A percentile compares a stretch with the other conserved stretches of the same genome.
Evolutionary conservation across 2,113 vertebrate species (phyloP).

Genomic region (Phalacrocorax pelagicus): DNA sequence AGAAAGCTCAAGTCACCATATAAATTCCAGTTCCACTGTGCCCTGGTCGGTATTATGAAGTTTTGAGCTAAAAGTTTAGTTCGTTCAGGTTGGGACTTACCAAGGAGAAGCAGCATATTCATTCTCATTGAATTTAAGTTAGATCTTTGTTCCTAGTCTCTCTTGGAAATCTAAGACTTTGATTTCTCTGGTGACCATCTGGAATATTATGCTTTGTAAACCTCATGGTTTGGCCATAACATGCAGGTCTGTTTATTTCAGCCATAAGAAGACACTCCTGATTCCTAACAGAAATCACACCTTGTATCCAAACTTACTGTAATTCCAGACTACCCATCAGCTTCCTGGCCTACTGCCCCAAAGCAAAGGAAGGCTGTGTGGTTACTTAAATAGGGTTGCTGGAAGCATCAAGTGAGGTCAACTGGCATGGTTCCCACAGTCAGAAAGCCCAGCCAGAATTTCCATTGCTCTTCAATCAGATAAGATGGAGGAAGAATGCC

Average conservation of each 20-base stretch:
- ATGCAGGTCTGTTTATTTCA: not conserved
- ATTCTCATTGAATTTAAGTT: not conserved
- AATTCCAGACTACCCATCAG: not conserved
- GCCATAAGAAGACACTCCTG: not conserved
- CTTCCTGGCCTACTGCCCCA: not conserved
- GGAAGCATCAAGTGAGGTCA: conserved; percentile 15
- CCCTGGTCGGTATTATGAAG: not conserved
- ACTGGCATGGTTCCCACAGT: not conserved
- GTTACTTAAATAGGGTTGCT: not conserved
- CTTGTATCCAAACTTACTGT: conserved; percentile 16
- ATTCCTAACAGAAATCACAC: not conserved
- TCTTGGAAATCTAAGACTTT: not conserved
- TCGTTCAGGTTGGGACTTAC: not conserved
- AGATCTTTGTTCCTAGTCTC: not conserved
- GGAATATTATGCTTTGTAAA: not conserved
- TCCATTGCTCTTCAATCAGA: not conserved
- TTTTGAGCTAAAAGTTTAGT: not conserved
- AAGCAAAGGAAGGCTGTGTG: not conserved
- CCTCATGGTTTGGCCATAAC: not conserved
- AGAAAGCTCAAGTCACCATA: not conserved
- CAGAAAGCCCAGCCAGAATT: not conserved
- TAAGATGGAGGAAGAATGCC: not conserved
- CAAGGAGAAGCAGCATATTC: not conserved
- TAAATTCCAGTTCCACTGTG: not conserved
- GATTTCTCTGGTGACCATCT: not conserved